Evolutionary conservation across 1,140 invertebrate species (phyloP).

Genomic region (Diorhabda elongata): DNA sequence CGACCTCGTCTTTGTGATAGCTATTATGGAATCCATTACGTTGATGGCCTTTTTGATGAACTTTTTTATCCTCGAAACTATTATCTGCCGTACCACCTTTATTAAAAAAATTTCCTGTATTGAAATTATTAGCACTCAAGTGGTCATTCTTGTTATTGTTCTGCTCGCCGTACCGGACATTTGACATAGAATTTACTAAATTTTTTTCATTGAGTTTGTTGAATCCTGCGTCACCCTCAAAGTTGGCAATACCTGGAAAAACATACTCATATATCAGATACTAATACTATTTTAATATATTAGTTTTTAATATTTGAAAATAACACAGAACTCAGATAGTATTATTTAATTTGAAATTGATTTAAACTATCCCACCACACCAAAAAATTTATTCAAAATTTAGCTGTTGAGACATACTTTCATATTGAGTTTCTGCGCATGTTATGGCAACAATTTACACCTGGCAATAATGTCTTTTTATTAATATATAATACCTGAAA

Average conservation of each 20-base stretch:
- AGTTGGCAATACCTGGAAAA: slow-evolving; percentile 28
- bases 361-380: no score
- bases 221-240: slow-evolving; percentile 35
- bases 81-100: slow-evolving; percentile 27
- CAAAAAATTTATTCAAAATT: no score
- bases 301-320: no score
- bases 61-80: slow-evolving; percentile 50
- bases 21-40: slow-evolving; percentile 61
- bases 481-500: no score
- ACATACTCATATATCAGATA: slow-evolving; percentile 10
- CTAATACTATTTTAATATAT: no score
- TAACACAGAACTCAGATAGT: no score
- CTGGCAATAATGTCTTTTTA: no score
- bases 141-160: slow-evolving; percentile 33
- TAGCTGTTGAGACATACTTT: no score
- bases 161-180: slow-evolving; percentile 34
- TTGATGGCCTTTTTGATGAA: slow-evolving; percentile 61
- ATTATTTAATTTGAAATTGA: no score
- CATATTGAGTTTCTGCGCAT: no score
- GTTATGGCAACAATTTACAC: no score
- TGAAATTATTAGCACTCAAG: slow-evolving; percentile 32
- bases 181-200: slow-evolving; percentile 30
- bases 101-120: slow-evolving; percentile 37
- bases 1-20: slow-evolving; percentile 64
- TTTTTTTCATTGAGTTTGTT: slow-evolving; percentile 37